A percentile compares a stretch with the other conserved stretches of the same genome.
Evolutionary conservation across 1,140 invertebrate genomes (phyloP).

Genomic region (Copidosoma floridanum): DNA sequence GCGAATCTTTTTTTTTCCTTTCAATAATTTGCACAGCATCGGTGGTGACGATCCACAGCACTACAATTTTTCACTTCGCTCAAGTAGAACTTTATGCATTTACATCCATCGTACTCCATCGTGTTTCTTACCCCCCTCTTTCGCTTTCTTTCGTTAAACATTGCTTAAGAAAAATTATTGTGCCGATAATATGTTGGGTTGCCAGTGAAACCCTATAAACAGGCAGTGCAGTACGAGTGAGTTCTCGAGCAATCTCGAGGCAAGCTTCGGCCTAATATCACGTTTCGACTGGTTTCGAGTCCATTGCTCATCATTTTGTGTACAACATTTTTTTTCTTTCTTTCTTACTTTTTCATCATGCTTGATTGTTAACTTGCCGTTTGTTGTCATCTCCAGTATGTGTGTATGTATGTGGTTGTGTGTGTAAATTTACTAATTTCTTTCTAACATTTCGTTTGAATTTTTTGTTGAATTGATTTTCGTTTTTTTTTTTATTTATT

Average conservation of each 20-base stretch:
- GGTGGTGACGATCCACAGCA: too few species aligned
- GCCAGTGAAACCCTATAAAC: constrained; percentile 57
- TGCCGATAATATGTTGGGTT: constrained; percentile 58
- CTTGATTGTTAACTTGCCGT: constrained; percentile 10
- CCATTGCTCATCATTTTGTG: constrained; percentile 52
- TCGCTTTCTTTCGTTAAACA: constrained; percentile 38
- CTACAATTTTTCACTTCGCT: too few species aligned
- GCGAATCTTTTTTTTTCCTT: constrained; percentile 19
- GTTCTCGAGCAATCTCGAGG: constrained; percentile 58
- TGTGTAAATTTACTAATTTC: not conserved
- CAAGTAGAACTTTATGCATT: too few species aligned
- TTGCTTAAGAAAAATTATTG: constrained; percentile 59
- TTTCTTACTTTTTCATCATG: constrained; percentile 30
- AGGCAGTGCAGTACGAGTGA: constrained; percentile 58
- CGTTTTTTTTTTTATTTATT: constrained; percentile 33
- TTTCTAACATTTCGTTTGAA: too few species aligned
- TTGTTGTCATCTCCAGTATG: too few species aligned
- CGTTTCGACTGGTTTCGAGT: constrained; percentile 58
- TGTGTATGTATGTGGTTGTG: constrained; percentile 2
- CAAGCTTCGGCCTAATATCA: constrained; percentile 60
- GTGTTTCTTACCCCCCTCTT: not conserved
- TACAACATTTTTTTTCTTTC: constrained; percentile 29
- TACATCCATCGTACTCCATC: too few species aligned
- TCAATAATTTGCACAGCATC: too few species aligned
- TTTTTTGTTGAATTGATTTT: constrained; percentile 19